Evolutionary conservation across 2,113 vertebrate species (phyloP).

Genomic region (Tichodroma muraria): DNA sequence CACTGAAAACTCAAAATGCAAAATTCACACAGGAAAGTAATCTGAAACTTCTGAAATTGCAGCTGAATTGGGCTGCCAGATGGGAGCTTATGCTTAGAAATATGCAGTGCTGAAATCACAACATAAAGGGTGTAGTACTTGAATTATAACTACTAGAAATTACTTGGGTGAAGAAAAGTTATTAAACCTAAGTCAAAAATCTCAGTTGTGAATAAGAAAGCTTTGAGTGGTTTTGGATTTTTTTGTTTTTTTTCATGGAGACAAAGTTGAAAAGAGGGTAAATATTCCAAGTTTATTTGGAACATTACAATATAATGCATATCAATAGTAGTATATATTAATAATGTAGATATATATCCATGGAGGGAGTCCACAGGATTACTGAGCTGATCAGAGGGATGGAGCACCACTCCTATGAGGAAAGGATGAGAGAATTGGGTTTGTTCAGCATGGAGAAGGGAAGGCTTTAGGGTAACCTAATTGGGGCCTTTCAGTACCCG

Average conservation of each 20-base stretch:
- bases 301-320: not conserved
- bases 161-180: not conserved
- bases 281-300: not conserved
- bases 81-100: not conserved
- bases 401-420: not conserved
- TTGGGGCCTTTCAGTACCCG: fast-evolving
- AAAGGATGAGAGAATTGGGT: not conserved
- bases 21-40: not conserved
- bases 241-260: not conserved
- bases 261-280: not conserved
- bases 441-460: not conserved
- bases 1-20: not conserved
- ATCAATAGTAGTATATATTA: not conserved
- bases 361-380: not conserved
- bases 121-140: not conserved
- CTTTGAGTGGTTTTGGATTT: not conserved
- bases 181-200: not conserved
- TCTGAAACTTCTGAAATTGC: not conserved
- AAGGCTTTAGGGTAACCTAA: not conserved
- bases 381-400: not conserved
- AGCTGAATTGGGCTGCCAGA: not conserved
- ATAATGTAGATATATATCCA: not conserved
- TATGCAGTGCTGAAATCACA: not conserved
- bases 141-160: not conserved
- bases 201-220: not conserved